Evolutionary conservation across 2,113 vertebrate species (phyloP).

Genomic region (Lucifuga dentata): DNA sequence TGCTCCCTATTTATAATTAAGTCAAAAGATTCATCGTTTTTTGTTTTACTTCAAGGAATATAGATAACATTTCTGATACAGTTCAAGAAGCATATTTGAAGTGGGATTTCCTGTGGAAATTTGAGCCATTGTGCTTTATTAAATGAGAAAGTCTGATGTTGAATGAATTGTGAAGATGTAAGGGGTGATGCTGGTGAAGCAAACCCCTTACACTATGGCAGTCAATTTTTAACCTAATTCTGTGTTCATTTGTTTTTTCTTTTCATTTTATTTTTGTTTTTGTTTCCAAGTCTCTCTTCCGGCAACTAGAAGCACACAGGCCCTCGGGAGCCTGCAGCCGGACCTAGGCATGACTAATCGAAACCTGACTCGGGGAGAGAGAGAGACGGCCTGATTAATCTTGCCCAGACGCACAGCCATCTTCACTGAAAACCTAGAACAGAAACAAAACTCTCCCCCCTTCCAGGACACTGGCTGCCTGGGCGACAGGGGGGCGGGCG

Average conservation of each 20-base stretch:
- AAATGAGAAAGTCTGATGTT: conserved; percentile 31
- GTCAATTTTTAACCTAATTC: conserved; percentile 78
- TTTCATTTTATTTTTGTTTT: conserved; percentile 74
- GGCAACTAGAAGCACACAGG: conserved; percentile 81
- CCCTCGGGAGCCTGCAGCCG: conserved; percentile 81
- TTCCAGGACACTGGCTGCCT: conserved; percentile 82
- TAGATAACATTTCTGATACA: conserved; percentile 38
- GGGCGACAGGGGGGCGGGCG: conserved; percentile 72
- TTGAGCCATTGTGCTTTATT: conserved; percentile 9
- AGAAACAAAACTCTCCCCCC: conserved; percentile 80
- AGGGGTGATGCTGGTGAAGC: conserved; percentile 49
- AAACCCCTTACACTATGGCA: conserved; percentile 60
- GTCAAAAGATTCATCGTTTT: neutral
- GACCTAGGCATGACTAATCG: conserved; percentile 83
- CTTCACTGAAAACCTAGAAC: conserved; percentile 70
- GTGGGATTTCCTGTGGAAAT: conserved; percentile 3
- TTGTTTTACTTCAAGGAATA: neutral
- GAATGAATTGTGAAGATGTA: conserved; percentile 53
- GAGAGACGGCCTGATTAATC: conserved; percentile 79
- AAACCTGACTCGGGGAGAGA: conserved; percentile 79
- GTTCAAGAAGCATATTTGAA: conserved; percentile 25
- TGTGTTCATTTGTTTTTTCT: conserved; percentile 82
- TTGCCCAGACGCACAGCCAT: conserved; percentile 71
- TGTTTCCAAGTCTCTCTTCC: conserved; percentile 82
- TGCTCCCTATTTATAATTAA: conserved; percentile 16